Evolutionary conservation across 2,797 vertebrate genomes (phyloP).

Genomic region (Percopsis omiscomaycus): DNA sequence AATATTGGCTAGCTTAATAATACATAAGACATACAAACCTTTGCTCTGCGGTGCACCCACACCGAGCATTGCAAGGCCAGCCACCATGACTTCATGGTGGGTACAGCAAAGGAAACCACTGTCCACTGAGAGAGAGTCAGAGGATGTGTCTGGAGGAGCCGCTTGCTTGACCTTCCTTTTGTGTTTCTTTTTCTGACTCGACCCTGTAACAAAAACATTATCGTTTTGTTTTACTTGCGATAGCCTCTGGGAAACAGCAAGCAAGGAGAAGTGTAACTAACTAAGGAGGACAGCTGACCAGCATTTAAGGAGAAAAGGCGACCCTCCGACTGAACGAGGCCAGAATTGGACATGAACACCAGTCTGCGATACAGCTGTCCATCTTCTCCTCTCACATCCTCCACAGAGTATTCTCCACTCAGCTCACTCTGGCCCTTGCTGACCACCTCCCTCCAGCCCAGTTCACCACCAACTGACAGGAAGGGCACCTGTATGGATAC

Average conservation of each 20-base stretch:
- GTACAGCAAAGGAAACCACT: slow-evolving; percentile 91
- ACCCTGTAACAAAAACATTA: slow-evolving; percentile 41
- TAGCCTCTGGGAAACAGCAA: not conserved
- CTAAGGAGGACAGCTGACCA: slow-evolving; percentile 43
- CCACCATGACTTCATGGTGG: slow-evolving; percentile 95
- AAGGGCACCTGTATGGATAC: slow-evolving; percentile 85
- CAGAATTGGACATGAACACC: slow-evolving; percentile 87
- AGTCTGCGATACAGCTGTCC: slow-evolving; percentile 85
- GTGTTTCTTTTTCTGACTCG: slow-evolving; percentile 83
- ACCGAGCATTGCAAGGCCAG: slow-evolving; percentile 84
- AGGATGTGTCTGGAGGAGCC: slow-evolving; percentile 36
- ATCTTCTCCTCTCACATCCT: slow-evolving; percentile 90
- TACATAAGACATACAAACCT: slow-evolving; percentile 67
- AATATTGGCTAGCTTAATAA: not conserved
- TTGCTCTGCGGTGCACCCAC: slow-evolving; percentile 68
- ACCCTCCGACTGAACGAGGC: slow-evolving; percentile 93
- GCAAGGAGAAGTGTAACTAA: not conserved
- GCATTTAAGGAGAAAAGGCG: slow-evolving; percentile 70
- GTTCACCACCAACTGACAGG: slow-evolving; percentile 90
- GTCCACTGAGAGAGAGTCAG: slow-evolving; percentile 72
- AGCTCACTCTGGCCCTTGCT: slow-evolving; percentile 81
- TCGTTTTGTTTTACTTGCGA: not conserved
- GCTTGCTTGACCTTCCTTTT: slow-evolving; percentile 72
- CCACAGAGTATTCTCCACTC: slow-evolving; percentile 89
- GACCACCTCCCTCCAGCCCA: slow-evolving; percentile 85